Evolutionary conservation across 2,888 invertebrate genomes (phyloP), one percentile per base, ranked within the genome.

Genomic region (Norana najaformis): DNA sequence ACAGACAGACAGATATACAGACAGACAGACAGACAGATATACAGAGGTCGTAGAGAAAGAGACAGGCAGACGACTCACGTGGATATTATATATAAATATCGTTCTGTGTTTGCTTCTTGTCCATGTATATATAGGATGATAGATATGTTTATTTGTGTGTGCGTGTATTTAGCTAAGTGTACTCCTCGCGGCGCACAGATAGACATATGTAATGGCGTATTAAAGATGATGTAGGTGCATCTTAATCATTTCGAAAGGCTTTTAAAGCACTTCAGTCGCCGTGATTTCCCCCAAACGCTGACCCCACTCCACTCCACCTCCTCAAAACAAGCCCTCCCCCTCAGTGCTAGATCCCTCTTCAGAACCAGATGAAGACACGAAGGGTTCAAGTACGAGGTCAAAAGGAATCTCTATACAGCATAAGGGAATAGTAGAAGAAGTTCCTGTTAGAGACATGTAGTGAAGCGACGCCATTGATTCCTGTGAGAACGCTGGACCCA

Each of bases 211-310:
- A 69, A 69, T 69, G 69, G 30, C 69, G 69, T 69, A 69, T 69
- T 69, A 69, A 69, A 69, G 30, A 69, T 69, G 69, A 69, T 69
- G 69, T 69, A 69, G 69, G 69, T 69, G 3, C 30, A n/a, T 69
- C 69, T 69, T 69, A 69, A 69, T 69, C 69, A 69, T 69, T 69
- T 69, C 69, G 69, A 69, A 69, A 69, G 69, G 69, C 69, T 69
- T 69, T 69, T 69, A 69, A 69, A 69, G 69, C 69, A 69, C 69
- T 69, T 69, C 69, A 69, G 69, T 69, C 69, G 30, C n/a, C 36
- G 37, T 35, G 85, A 85, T 37, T 85, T 85, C 69, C 11, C n/a
- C 69, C 69, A 69, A 69, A 69, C 69, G n/a, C 69, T 16, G 69
- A 69, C 69, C 85, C 85, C 36, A 85, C 37, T 20, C 85, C 85